These are phyloP conservation scores for Drosophila micromelanica DNA, from an alignment of 1,140 invertebrate genomes.

Conservation along the genomic window DNA sequence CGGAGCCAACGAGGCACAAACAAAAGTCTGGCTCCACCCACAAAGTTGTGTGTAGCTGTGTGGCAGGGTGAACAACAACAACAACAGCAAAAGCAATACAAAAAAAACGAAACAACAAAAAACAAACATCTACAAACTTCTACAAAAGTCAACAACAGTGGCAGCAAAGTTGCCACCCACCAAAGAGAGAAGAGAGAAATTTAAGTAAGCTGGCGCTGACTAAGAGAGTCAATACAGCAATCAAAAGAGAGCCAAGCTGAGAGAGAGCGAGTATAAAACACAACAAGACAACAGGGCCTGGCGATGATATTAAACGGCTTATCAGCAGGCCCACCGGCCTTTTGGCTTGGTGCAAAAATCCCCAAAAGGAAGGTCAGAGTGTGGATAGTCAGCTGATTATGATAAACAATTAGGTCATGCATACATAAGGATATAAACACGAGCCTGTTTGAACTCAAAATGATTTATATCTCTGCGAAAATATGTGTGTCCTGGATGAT, in stretches of 20 bases:
- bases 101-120: constrained; percentile 26
- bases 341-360: neutral
- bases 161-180: constrained; percentile 51
- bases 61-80: constrained; percentile 5
- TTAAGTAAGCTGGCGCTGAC: constrained; percentile 14
- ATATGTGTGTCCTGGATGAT: no score
- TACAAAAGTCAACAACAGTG: constrained; percentile 7
- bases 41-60: constrained; percentile 35
- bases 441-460: no score
- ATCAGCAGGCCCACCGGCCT: neutral
- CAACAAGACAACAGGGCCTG: no score
- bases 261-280: neutral
- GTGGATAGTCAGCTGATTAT: neutral
- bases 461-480: no score
- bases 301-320: neutral
- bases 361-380: neutral
- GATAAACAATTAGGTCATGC: neutral
- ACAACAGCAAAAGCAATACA: constrained; percentile 27
- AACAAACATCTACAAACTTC: constrained; percentile 17
- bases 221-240: constrained; percentile 1
- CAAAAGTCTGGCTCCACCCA: constrained; percentile 58
- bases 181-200: neutral
- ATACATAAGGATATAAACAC: no score
- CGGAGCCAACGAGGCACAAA: constrained; percentile 25
- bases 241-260: neutral